Evolutionary conservation across 2,113 vertebrate genomes (phyloP).

Genomic region (Manacus vitellinus): DNA sequence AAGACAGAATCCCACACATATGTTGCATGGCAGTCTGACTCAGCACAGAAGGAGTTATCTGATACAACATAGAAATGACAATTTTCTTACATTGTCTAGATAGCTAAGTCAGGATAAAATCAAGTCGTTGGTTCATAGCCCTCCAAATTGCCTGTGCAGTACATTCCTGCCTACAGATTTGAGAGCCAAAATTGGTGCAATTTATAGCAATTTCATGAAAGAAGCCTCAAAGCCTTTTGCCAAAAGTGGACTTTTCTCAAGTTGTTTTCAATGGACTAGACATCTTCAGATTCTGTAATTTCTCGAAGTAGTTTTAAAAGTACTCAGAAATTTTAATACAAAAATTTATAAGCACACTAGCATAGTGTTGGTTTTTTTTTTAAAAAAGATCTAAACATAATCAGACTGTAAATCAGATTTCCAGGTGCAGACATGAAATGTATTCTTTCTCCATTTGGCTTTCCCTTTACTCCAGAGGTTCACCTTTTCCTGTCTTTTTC

Average conservation of each 20-base stretch:
- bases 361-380: background rate
- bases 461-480: background rate
- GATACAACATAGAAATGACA: background rate
- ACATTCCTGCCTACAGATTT: background rate
- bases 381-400: background rate
- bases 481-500: background rate
- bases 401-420: background rate
- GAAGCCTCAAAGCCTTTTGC: background rate
- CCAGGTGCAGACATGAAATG: background rate
- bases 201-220: background rate
- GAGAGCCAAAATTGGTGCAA: background rate
- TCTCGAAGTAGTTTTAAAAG: background rate
- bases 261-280: background rate
- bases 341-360: background rate
- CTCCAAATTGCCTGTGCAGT: background rate
- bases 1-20: constrained; percentile 46
- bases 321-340: background rate
- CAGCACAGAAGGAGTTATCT: constrained; percentile 33
- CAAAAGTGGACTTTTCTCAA: background rate
- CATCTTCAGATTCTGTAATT: background rate
- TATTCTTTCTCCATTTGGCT: background rate
- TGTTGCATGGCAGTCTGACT: constrained; percentile 37
- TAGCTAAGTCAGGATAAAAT: background rate
- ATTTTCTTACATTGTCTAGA: constrained; percentile 24
- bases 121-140: background rate